These are phyloP conservation scores for Caradrina kadenii DNA, from an alignment of 2,888 invertebrate species.

Conservation along the genomic window DNA sequence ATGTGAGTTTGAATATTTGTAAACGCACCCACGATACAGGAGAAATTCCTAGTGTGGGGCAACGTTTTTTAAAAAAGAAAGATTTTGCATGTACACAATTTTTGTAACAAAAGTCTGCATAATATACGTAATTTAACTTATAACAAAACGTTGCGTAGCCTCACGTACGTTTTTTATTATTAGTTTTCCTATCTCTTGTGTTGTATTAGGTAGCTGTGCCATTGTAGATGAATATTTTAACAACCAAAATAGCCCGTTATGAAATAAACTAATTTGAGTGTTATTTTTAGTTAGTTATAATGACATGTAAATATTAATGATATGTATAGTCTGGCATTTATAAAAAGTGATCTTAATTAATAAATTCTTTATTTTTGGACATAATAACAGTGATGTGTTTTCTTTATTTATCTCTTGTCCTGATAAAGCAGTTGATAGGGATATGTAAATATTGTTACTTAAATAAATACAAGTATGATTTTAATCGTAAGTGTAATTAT, in stretches of 20 bases:
- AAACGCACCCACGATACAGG: too few species aligned
- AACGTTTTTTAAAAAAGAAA: too few species aligned
- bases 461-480: too few species aligned
- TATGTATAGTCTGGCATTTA: conserved; percentile 1
- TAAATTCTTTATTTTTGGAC: conserved; percentile 31
- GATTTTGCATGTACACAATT: too few species aligned
- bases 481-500: too few species aligned
- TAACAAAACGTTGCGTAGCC: not conserved
- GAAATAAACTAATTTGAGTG: not conserved
- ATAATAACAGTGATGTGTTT: not conserved
- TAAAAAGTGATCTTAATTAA: conserved; percentile 19
- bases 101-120: conserved; percentile 15
- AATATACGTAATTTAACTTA: conserved; percentile 26
- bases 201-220: conserved; percentile 54
- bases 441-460: too few species aligned
- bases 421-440: not conserved
- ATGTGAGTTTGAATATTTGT: too few species aligned
- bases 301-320: conserved; percentile 28
- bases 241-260: conserved; percentile 47
- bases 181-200: conserved; percentile 8
- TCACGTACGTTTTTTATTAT: conserved; percentile 3
- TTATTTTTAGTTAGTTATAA: conserved; percentile 3
- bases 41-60: too few species aligned
- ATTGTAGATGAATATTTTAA: conserved; percentile 49
- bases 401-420: not conserved